Percentiles rank a stretch among this genome's conserved stretches.
Conservation (phyloP, 1,140 invertebrate genomes). For the Drosophila ohnishii region DNA sequence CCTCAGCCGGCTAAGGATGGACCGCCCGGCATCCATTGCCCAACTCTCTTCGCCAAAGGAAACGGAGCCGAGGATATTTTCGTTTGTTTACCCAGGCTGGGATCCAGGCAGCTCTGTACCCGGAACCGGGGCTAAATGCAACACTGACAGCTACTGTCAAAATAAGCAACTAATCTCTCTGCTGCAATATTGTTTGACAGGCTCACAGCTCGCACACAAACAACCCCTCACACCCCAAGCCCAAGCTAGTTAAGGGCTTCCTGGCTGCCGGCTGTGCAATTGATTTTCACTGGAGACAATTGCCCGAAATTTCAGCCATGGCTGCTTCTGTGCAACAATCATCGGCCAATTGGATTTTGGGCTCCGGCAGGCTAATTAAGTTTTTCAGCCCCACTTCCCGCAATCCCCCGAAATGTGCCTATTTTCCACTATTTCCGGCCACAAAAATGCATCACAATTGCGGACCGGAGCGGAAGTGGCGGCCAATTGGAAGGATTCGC, state of each 20-base stretch:
- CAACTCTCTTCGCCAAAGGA: slow-evolving; percentile 5
- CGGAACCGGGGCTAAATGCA: slow-evolving; percentile 54
- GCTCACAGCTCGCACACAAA: slow-evolving; percentile 8
- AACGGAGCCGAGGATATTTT: slow-evolving; percentile 44
- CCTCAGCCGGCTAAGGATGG: slow-evolving; percentile 36
- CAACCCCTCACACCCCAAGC: not conserved
- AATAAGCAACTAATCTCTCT: slow-evolving; percentile 74
- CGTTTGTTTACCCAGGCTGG: slow-evolving; percentile 53
- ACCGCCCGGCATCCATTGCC: slow-evolving; percentile 5
- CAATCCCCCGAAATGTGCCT: slow-evolving; percentile 15
- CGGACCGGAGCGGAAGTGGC: slow-evolving; percentile 21
- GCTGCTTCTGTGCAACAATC: slow-evolving; percentile 22
- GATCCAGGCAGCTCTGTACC: not conserved
- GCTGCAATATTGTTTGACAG: slow-evolving; percentile 67
- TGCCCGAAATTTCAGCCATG: slow-evolving; percentile 15
- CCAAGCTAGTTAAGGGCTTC: slow-evolving; percentile 5
- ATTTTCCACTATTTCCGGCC: slow-evolving; percentile 46
- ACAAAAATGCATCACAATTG: slow-evolving; percentile 28
- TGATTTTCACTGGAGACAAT: slow-evolving; percentile 38
- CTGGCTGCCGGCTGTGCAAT: slow-evolving; percentile 8
- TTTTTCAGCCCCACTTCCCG: slow-evolving; percentile 17
- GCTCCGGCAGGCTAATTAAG: slow-evolving; percentile 50
- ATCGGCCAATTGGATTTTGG: slow-evolving; percentile 46
- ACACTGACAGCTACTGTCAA: slow-evolving; percentile 77
- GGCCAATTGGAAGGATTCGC: slow-evolving; percentile 17